A percentile compares a stretch with the other conserved stretches of the same genome.
phyloP scores from a whole-genome alignment of 2,888 invertebrate genomes.

The Ceraclea dissimilis region DNA sequence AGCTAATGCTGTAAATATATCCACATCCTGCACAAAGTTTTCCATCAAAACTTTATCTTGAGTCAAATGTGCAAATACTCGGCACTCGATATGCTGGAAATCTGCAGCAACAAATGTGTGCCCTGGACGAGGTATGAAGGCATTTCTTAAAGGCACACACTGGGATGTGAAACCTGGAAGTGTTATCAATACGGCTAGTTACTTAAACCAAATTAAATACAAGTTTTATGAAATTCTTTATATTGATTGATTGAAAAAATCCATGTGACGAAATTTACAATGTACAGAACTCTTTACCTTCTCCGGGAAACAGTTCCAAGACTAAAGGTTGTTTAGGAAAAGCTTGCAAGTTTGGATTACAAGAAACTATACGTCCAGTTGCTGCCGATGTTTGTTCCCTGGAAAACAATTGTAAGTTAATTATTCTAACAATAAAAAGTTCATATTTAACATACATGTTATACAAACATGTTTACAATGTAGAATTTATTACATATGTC shows the following conservation, averaged over 20 bases:
- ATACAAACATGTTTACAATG: too few relatives aligned
- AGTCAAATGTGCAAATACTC: conserved; percentile 42
- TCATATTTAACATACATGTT: too few relatives aligned
- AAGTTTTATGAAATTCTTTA: not conserved
- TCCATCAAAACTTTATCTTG: conserved; percentile 33
- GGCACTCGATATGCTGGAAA: conserved; percentile 46
- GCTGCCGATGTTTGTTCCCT: conserved; percentile 46
- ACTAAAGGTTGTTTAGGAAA: conserved; percentile 41
- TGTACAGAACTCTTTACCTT: too few relatives aligned
- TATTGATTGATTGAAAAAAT: not conserved
- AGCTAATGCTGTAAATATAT: conserved; percentile 40
- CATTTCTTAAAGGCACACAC: conserved; percentile 34
- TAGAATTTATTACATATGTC: not conserved
- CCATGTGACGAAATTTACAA: too few relatives aligned
- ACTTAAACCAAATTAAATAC: not conserved
- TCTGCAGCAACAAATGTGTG: conserved; percentile 39
- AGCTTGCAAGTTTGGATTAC: conserved; percentile 45
- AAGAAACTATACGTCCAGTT: conserved; percentile 44
- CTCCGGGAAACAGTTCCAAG: conserved; percentile 26
- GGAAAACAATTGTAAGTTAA: too few relatives aligned
- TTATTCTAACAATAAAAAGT: too few relatives aligned
- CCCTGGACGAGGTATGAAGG: conserved; percentile 35
- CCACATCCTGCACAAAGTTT: conserved; percentile 31
- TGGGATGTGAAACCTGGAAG: conserved; percentile 5
- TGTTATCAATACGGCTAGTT: not conserved